Base-by-base conservation (phyloP, 1,140 invertebrate species). In the Drosophila lini region DNA sequence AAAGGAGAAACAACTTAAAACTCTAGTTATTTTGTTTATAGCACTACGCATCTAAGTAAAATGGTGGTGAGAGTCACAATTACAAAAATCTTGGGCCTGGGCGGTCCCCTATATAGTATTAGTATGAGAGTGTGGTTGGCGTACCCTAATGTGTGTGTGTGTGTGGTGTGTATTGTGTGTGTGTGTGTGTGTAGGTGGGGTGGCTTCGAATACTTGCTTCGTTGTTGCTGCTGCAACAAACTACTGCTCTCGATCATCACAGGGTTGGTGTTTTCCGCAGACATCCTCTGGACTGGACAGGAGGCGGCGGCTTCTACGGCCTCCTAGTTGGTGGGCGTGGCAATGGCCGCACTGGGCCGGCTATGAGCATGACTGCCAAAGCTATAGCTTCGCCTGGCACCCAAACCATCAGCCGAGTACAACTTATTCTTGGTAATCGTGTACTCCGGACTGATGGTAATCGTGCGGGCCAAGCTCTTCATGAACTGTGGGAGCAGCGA, bases 381-480 rank as follows among this genome's bases (percentile, higher is more conserved):
- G 53, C 81, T 85, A 61, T 89, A 80, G 73, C 85, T 88, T 10
- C 80, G 74, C 13, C 81, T 48, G n/a, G 83, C 85, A 13, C 81
- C 78, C 55, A 90, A 55, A 2, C 83, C 78, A 48, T 91, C 83
- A 7, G 83, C 68, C 13, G 90, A 90, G 53, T 97, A 97, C 34
- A 97, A 93, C 93, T 97, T 97, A 92, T 97, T 97, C 93, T 97
- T 97, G 78, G 95, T 95, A 85, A 97, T 93, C 67, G 94, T 95
- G 92, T 97, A 97, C 85, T 95, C 95, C 63, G 96, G 95, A 93
- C 96, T 96, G 92, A 97, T 95, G 92, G 97, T 96, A 81, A 97
- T 96, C 60, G 96, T 96, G 81, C 96, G 85, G 40, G 81, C 82
- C 65, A 95, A 95, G 94, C 93, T 97, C 96, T 97, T 97, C 93